Evolutionary conservation across 2,888 invertebrate genomes (phyloP), one percentile per base, ranked within the genome.

Genomic region (Leptarthrus brevirostris): DNA sequence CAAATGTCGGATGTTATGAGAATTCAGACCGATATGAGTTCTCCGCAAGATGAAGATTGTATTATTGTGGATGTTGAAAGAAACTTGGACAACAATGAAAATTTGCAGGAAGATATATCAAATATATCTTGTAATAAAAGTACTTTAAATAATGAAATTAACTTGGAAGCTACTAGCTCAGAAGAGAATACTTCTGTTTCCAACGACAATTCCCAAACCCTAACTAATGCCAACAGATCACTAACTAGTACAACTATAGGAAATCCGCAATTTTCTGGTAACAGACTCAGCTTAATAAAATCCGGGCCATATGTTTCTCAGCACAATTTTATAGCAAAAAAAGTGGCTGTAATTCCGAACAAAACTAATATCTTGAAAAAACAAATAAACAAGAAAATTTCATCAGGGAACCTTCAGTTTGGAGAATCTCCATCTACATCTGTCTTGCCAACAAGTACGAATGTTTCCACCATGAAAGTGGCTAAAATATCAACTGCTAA

Each of bases 391-490:
- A 40, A 40, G 3, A 3, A 8, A 40, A 40, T 12, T 40, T 12
- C 40, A 3, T 40, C n/a, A 40, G 12, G 12, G n/a, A 40, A 40
- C n/a, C 12, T 40, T 1, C 3, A 3, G 2, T 12, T n/a, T 8
- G 3, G 3, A n/a, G 0, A n/a, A 40, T 40, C 2, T 1, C 3
- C 3, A 12, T 12, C 40, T 12, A 3, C 40, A 40, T 40, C 12
- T 40, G 12, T 12, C 3, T 12, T 12, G 8, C 1, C 1, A 5
- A 2, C 20, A 49, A 8, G 3, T 49, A 18, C 16, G 5, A 3
- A 16, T 58, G 36, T 58, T 58, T 34, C 58, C 1, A 58, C 36
- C n/a, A 58, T 58, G 58, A 26, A 58, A 58, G 58, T 58, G 10
- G 58, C 58, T 18, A 58, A 40, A 58, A 36, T 58, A 58, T 36